A percentile compares a stretch with the other conserved stretches of the same genome.
These are phyloP conservation scores for Poecilia picta DNA, from an alignment of 2,797 vertebrate genomes.

Conservation along the genomic window DNA sequence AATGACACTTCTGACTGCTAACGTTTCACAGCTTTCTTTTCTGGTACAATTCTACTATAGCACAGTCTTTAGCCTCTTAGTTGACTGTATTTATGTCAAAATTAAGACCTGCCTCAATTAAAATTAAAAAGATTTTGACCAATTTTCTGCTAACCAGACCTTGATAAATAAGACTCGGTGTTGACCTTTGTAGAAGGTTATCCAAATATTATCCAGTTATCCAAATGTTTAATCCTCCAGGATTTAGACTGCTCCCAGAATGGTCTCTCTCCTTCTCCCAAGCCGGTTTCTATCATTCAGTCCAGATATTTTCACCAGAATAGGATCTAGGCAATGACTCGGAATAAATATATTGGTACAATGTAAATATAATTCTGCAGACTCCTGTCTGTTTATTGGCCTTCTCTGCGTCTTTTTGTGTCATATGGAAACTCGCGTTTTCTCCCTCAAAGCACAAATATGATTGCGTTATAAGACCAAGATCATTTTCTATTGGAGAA, in stretches of 20 bases:
- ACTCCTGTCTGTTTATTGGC: constrained; percentile 31
- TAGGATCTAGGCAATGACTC: neutral
- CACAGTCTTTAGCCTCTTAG: neutral
- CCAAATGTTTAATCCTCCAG: no score
- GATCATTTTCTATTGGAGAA: constrained; percentile 5
- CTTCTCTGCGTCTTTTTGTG: neutral
- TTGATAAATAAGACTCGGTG: neutral
- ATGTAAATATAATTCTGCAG: constrained; percentile 31
- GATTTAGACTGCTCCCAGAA: no score
- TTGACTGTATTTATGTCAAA: neutral
- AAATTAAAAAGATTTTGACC: no score
- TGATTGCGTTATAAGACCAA: neutral
- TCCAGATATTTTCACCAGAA: constrained; percentile 40
- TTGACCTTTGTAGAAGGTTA: constrained; percentile 14
- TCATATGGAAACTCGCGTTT: neutral
- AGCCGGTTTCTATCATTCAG: constrained; percentile 38
- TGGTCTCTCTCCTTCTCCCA: constrained; percentile 19
- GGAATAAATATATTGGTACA: constrained; percentile 42
- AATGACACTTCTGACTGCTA: neutral
- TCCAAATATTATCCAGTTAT: constrained; percentile 15
- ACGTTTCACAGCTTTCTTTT: neutral
- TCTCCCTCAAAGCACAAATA: neutral
- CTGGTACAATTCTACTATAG: neutral
- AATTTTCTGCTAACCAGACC: neutral
- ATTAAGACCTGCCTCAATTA: no score